Percentiles rank a stretch among this genome's conserved stretches.
Conservation (phyloP, 2,888 invertebrate species). For the Linnaemya tessellans region DNA sequence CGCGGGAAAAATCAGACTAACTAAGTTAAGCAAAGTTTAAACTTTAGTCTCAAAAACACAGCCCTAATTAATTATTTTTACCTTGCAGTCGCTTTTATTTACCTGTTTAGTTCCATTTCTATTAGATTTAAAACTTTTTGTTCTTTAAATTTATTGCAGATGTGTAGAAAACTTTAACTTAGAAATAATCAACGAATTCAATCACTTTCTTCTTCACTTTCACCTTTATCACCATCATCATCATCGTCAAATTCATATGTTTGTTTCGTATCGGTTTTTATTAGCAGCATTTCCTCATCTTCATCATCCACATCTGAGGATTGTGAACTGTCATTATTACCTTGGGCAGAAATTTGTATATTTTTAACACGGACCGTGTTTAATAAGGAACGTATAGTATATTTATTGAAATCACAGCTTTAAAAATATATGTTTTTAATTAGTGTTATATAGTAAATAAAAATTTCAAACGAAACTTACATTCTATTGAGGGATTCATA, state of each 20-base stretch:
- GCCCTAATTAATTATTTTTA: too few species aligned
- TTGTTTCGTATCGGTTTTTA: constrained; percentile 66
- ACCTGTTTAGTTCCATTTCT: not conserved
- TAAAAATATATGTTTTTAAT: not conserved
- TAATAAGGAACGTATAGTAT: constrained; percentile 89
- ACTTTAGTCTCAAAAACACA: too few species aligned
- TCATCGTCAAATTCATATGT: constrained; percentile 61
- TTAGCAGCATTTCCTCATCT: constrained; percentile 79
- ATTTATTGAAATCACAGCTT: constrained; percentile 96
- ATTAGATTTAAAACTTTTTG: not conserved
- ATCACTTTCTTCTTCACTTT: constrained; percentile 75
- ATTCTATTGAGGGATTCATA: constrained; percentile 92
- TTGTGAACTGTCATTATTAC: not conserved
- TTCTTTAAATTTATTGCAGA: constrained; percentile 25
- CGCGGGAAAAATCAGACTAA: too few species aligned
- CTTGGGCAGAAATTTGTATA: constrained; percentile 8
- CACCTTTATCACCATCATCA: constrained; percentile 74
- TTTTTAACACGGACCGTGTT: constrained; percentile 82
- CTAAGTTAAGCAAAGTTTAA: too few species aligned
- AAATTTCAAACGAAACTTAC: constrained; percentile 84
- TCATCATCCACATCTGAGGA: constrained; percentile 31
- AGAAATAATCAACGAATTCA: constrained; percentile 38
- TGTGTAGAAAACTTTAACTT: constrained; percentile 24
- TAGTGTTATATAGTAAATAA: constrained; percentile 79
- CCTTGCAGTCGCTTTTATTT: not conserved